Evolutionary conservation across 2,113 vertebrate genomes (phyloP).

Genomic region (Tupaia tana): DNA sequence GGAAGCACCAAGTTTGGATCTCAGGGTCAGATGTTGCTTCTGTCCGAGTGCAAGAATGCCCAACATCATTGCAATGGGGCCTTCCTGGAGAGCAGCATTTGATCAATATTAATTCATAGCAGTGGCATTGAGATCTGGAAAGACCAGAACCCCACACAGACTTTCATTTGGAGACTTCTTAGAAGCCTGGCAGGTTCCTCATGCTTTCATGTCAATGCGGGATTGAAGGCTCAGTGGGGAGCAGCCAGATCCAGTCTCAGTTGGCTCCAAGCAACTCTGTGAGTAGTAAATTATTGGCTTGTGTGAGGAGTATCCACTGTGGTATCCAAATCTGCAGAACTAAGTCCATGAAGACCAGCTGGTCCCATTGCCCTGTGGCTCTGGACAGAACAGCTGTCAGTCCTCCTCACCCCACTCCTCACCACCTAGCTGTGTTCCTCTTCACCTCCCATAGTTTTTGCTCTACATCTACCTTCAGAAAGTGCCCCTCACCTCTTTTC

Average conservation of each 20-base stretch:
- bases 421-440: not conserved
- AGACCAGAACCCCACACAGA: not conserved
- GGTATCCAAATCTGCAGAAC: not conserved
- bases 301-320: not conserved
- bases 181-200: not conserved
- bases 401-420: not conserved
- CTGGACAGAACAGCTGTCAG: not conserved
- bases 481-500: not conserved
- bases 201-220: not conserved
- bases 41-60: too few relatives aligned
- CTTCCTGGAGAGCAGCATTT: not conserved
- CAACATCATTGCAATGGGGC: fast-evolving
- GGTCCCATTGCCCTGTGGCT: not conserved
- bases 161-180: not conserved
- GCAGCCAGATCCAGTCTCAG: not conserved
- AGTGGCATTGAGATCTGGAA: slow-evolving; percentile 4
- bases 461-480: not conserved
- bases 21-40: not conserved
- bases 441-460: not conserved
- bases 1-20: not conserved
- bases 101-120: not conserved
- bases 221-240: not conserved
- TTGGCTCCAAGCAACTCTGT: not conserved
- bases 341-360: too few relatives aligned
- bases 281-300: not conserved